These are phyloP conservation scores for Brachirus orientalis DNA, from an alignment of 2,113 vertebrate species.

Conservation along the genomic window DNA sequence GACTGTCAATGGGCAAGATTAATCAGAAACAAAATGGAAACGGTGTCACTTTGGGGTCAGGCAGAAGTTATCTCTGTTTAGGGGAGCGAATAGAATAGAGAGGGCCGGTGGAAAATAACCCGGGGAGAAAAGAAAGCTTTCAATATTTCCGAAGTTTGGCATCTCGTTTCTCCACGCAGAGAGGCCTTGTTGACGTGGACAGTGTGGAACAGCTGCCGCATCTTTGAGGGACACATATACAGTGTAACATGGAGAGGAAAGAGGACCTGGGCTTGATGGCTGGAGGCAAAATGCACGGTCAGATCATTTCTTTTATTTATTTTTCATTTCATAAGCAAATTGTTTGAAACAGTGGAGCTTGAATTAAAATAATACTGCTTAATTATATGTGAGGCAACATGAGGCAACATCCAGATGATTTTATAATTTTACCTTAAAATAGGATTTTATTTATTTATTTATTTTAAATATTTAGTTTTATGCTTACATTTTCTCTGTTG, in stretches of 20 bases:
- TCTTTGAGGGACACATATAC: constrained; percentile 49
- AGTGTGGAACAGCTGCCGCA: constrained; percentile 58
- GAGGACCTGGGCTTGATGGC: constrained; percentile 53
- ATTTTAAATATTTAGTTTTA: neutral
- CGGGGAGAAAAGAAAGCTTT: constrained; percentile 70
- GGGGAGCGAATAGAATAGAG: constrained; percentile 72
- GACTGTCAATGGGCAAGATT: constrained; percentile 99
- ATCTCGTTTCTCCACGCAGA: constrained; percentile 66
- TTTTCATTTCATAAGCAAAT: neutral
- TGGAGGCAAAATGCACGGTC: constrained; percentile 54
- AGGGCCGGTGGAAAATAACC: constrained; percentile 24
- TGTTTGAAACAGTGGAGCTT: neutral
- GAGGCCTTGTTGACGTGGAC: constrained; percentile 67
- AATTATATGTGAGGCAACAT: neutral
- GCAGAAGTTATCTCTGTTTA: constrained; percentile 88
- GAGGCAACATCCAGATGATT: neutral
- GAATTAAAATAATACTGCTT: neutral
- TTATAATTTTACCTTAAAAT: neutral
- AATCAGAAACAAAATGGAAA: constrained; percentile 99
- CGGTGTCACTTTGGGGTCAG: constrained; percentile 98
- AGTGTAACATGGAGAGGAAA: constrained; percentile 53
- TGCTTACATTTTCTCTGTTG: no score
- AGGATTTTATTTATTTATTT: neutral
- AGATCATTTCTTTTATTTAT: constrained; percentile 32
- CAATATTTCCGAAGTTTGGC: constrained; percentile 77